Percentiles rank a stretch among this genome's conserved stretches.
These are phyloP conservation scores for Euwallacea similis DNA, from an alignment of 1,140 invertebrate genomes.

Conservation along the genomic window DNA sequence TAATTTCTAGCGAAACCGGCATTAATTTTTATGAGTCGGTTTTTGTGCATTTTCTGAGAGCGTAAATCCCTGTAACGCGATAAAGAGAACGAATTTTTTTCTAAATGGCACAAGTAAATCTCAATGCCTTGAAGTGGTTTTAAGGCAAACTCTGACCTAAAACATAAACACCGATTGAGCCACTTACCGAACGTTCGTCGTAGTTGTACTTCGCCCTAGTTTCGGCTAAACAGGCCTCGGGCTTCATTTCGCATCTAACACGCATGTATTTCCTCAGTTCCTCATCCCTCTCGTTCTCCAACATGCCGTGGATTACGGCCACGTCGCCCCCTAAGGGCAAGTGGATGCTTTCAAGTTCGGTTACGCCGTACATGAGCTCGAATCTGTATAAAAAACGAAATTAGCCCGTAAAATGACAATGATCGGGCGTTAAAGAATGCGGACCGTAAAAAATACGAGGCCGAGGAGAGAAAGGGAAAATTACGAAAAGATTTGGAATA, in stretches of 20 bases:
- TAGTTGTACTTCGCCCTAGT: slow-evolving; percentile 69
- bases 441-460: too few relatives aligned
- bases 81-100: too few relatives aligned
- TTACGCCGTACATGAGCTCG: slow-evolving; percentile 87
- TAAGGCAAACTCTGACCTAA: too few relatives aligned
- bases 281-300: slow-evolving; percentile 74
- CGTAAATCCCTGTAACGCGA: too few relatives aligned
- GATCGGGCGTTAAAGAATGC: too few relatives aligned
- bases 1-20: neutral
- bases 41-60: too few relatives aligned
- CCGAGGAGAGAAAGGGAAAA: slow-evolving; percentile 3
- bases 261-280: slow-evolving; percentile 76
- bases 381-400: slow-evolving; percentile 60
- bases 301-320: slow-evolving; percentile 77
- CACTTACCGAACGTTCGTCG: slow-evolving; percentile 32
- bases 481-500: slow-evolving; percentile 17
- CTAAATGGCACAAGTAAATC: too few relatives aligned
- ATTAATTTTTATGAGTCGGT: too few relatives aligned
- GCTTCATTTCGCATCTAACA: slow-evolving; percentile 63
- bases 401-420: too few relatives aligned
- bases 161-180: too few relatives aligned
- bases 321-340: slow-evolving; percentile 67
- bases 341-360: slow-evolving; percentile 84
- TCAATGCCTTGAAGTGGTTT: too few relatives aligned
- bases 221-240: slow-evolving; percentile 64